Evolutionary conservation across 2,888 invertebrate genomes (phyloP).

Genomic region (Clepsis dumicolana): DNA sequence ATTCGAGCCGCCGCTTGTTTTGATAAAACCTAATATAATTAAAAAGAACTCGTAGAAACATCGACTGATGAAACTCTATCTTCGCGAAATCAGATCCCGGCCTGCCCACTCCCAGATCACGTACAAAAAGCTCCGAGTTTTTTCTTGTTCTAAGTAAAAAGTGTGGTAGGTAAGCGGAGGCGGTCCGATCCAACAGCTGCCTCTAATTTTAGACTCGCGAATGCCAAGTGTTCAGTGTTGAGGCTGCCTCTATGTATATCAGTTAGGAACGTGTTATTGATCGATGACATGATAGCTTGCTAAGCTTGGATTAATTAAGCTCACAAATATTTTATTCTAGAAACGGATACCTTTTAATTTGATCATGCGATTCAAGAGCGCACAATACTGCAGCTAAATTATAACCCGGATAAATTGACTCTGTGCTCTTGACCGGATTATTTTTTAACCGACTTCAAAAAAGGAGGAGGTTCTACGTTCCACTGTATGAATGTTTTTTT

Average conservation of each 20-base stretch:
- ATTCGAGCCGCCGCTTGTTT: slow-evolving; percentile 67
- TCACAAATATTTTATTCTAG: no score
- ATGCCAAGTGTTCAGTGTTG: slow-evolving; percentile 49
- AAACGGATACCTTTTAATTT: no score
- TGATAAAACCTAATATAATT: slow-evolving; percentile 69
- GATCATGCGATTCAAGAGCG: no score
- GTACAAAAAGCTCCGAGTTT: slow-evolving; percentile 64
- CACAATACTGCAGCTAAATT: no score
- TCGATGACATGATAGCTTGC: no score
- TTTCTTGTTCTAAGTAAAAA: slow-evolving; percentile 66
- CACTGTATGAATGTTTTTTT: no score
- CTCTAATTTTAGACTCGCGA: slow-evolving; percentile 69
- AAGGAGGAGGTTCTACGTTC: no score
- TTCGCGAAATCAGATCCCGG: slow-evolving; percentile 78
- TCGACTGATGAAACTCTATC: slow-evolving; percentile 78
- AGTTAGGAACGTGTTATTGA: background rate
- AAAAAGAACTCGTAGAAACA: slow-evolving; percentile 81
- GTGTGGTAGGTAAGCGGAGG: slow-evolving; percentile 65
- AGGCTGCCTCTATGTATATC: background rate
- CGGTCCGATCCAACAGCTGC: slow-evolving; percentile 69
- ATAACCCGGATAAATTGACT: no score
- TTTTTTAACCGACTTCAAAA: no score
- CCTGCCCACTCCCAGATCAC: slow-evolving; percentile 59
- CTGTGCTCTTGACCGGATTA: no score
- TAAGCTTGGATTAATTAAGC: no score